Evolutionary conservation across 2,797 vertebrate genomes (phyloP).

Genomic region (Pogoniulus pusillus): DNA sequence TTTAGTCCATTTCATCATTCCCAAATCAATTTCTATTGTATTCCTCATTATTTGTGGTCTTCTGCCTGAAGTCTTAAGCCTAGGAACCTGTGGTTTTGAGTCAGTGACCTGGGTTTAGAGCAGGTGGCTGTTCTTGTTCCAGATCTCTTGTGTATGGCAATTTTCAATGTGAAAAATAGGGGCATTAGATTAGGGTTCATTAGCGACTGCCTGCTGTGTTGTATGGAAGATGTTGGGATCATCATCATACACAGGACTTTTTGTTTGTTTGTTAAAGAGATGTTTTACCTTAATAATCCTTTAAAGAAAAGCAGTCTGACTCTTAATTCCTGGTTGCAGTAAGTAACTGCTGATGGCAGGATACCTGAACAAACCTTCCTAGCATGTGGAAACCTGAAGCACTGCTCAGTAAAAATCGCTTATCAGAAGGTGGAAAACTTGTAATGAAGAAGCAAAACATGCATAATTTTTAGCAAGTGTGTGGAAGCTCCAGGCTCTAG

Average conservation of each 20-base stretch:
- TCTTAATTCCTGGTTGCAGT: slow-evolving; percentile 22
- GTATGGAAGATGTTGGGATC: neutral
- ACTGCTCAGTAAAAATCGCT: slow-evolving; percentile 37
- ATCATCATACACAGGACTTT: neutral
- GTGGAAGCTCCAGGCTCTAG: slow-evolving; percentile 55
- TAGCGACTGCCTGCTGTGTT: neutral
- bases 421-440: slow-evolving; percentile 54
- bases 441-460: slow-evolving; percentile 38
- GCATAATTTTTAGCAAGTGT: slow-evolving; percentile 18
- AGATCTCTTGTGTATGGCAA: neutral
- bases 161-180: neutral
- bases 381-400: slow-evolving; percentile 35
- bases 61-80: neutral
- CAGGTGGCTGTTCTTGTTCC: neutral
- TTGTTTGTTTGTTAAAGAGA: neutral
- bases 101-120: neutral
- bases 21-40: neutral
- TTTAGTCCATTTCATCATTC: neutral
- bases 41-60: neutral
- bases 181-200: neutral
- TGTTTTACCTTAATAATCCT: neutral
- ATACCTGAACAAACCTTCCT: slow-evolving; percentile 3
- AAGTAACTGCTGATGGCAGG: slow-evolving; percentile 39
- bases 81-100: neutral
- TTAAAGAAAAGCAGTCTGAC: slow-evolving; percentile 6